Evolutionary conservation across 2,888 invertebrate genomes (phyloP), one percentile per base, ranked within the genome.

Genomic region (Drosophila sordidula): DNA sequence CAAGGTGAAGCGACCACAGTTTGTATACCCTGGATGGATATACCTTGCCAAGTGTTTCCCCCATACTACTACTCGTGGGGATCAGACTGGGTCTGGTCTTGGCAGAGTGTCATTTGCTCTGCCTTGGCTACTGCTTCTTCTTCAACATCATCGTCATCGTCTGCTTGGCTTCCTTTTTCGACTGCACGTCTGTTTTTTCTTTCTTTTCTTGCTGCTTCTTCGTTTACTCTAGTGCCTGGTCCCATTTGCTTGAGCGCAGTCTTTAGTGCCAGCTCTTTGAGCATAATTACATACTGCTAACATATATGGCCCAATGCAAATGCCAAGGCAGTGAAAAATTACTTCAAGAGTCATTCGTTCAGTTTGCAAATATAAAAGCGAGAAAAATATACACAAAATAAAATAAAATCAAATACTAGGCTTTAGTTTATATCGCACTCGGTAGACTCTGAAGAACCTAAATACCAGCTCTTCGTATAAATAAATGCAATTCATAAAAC

Each of bases 1-100:
- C 87, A 88, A 88, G 87, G 87, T 89, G 78, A 88, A 75, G 73
- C 81, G 70, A 70, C 62, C 78, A 64, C 54, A 68, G 70, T 39
- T 67, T 55, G 29, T 58, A 51, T 41, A 45, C 54, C 69, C 50
- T 42, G 59, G 47, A 50, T 3, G 29, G 29, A 29, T 46, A 44
- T 59, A 50, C 11, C 44, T 36, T 36, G 42, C 52, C 50, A 26
- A 68, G 38, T 41, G 32, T 45, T 49, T 41, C 45, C 51, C 54
- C 62, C 51, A 42, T 47, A 26, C 26, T 50, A 41, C 39, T 16
- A 47, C 29, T 41, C 47, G 39, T 36, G 42, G 36, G 44, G 44
- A 4, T 46, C 46, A 42, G 32, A 22, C 4, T 32, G 44, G 45
- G 46, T 39, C 42, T 56, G 38, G 34, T 61, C 68, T 75, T 64